Evolutionary conservation across 1,140 invertebrate genomes (phyloP).

Genomic region (Cyphomyrmex costatus): DNA sequence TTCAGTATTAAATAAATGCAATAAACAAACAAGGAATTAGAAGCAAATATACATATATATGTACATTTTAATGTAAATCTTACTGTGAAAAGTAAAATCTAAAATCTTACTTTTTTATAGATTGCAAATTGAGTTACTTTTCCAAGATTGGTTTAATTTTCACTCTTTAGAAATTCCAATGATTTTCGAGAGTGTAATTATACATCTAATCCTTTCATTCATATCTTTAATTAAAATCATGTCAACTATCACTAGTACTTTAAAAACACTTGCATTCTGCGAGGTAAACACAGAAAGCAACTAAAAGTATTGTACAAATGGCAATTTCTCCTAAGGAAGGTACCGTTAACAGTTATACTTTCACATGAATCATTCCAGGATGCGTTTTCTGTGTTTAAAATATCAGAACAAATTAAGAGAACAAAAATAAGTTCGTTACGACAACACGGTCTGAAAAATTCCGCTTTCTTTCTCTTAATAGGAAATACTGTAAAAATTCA

Average conservation of each 20-base stretch:
- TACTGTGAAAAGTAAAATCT: no score
- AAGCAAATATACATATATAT: neutral
- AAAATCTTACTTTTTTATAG: no score
- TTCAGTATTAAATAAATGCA: neutral
- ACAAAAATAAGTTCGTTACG: conserved; percentile 4
- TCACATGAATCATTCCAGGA: neutral
- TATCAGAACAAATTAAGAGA: neutral
- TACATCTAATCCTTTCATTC: neutral
- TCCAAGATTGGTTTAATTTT: no score
- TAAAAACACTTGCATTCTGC: neutral
- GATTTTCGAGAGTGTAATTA: neutral
- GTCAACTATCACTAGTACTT: neutral
- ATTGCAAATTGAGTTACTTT: no score
- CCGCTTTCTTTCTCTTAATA: neutral
- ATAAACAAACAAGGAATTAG: neutral
- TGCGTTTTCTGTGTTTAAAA: neutral
- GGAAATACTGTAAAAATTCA: neutral
- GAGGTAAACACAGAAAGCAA: neutral
- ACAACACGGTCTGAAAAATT: neutral
- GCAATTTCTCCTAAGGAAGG: neutral
- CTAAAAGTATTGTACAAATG: neutral
- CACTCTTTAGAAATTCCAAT: no score
- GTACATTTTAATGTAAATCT: no score
- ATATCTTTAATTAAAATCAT: neutral
- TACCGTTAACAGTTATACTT: neutral